Evolutionary conservation across 2,888 invertebrate genomes (phyloP), one percentile per base, ranked within the genome.

Genomic region (Clitarchus hookeri): DNA sequence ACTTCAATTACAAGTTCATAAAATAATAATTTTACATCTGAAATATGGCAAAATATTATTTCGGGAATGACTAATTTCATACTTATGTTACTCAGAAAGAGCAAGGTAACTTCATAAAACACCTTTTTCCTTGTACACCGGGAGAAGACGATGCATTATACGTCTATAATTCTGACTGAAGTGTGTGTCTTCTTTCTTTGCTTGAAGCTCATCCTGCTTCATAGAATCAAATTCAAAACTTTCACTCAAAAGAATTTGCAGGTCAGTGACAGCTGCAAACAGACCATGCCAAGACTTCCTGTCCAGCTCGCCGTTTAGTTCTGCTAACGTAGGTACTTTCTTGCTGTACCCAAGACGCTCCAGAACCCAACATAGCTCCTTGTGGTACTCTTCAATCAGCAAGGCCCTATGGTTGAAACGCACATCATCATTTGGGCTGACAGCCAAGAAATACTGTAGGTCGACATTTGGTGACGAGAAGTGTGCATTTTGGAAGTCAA

Each of bases 401-500:
- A 78, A 25, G 13, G 86, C 87, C 6, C 84, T 36, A 78, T 87
- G 44, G 12, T 83, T 8, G 19, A 54, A 85, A 0, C 87, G 80
- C 9, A 85, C 85, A 0, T 53, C 79, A 26, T 84, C 85, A 9
- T 54, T 83, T 4, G 85, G 84, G n/a, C 88, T 88, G 6, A 87
- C 87, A 83, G 86, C 53, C n/a, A 88, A 26, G 83, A 88, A 87
- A 23, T 88, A 88, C 12, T 86, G 86, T 23, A 88, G 83, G 83
- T 88, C 88, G 0, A 85, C 77, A 23, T 86, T 86, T 19, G 87
- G 86, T 16, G 88, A 86, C 0, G 86, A 77, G 78, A 84, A 87
- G 25, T 87, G 86, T 6, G 79, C 44, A n/a, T 86, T 65, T 53
- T 88, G 88, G 53, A 87, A 88, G 77, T 88, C 88, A 0, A 88